A percentile compares a stretch with the other conserved stretches of the same genome.
phyloP scores from a whole-genome alignment of 2,113 vertebrate genomes.

The Heptranchias perlo region DNA sequence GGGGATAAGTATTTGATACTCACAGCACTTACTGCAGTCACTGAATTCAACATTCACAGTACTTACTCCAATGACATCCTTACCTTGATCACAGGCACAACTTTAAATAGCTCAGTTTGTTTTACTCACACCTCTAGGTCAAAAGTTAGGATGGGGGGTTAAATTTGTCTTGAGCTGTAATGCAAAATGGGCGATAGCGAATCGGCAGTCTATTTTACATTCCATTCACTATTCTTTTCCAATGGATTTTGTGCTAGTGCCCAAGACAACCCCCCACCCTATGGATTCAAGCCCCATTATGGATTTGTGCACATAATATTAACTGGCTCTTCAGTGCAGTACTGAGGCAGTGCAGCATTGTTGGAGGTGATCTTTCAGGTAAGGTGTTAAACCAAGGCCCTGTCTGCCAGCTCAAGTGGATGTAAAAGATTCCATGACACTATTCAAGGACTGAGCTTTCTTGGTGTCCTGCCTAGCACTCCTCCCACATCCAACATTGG shows the following conservation, averaged over 20 bases:
- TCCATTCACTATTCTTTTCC: background rate
- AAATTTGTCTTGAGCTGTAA: background rate
- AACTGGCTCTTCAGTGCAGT: background rate
- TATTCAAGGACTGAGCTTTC: background rate
- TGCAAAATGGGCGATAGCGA: background rate
- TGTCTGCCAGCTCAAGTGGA: background rate
- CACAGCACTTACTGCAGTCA: background rate
- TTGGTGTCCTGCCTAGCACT: background rate
- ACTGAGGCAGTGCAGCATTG: background rate
- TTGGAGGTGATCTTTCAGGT: background rate
- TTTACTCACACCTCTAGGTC: background rate
- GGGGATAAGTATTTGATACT: background rate
- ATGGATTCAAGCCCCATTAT: background rate
- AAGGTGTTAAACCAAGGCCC: background rate
- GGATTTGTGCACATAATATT: background rate
- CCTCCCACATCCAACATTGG: background rate
- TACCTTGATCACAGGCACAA: background rate
- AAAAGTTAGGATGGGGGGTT: background rate
- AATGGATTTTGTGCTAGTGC: background rate
- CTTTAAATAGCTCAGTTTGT: background rate
- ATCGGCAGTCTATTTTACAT: background rate
- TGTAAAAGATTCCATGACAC: background rate
- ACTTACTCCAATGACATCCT: too few species aligned
- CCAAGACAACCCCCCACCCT: background rate
- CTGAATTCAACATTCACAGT: background rate